Conservation (phyloP, 2,888 invertebrate genomes). For the Pandemis heparana region DNA sequence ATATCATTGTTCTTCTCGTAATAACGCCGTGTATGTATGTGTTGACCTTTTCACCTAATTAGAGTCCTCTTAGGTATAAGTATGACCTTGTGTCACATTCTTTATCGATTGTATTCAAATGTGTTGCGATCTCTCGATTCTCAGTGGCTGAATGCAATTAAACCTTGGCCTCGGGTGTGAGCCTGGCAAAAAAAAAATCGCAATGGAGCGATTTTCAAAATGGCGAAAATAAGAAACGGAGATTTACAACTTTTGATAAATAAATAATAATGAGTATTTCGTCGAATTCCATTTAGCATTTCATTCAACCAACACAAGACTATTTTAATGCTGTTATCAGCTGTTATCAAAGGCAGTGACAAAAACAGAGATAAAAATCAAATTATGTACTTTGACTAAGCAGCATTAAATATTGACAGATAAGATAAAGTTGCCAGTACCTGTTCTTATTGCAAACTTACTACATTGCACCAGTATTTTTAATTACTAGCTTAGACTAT, state of each 20-base stretch:
- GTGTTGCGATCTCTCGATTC: constrained; percentile 43
- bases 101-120: constrained; percentile 60
- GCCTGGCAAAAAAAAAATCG: not conserved
- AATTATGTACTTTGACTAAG: constrained; percentile 36
- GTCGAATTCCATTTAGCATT: not conserved
- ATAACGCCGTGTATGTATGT: constrained; percentile 62
- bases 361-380: constrained; percentile 34
- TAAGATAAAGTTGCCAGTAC: constrained; percentile 3
- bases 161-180: constrained; percentile 29
- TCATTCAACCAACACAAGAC: not conserved
- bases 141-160: constrained; percentile 36
- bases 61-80: constrained; percentile 60
- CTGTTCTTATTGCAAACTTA: constrained; percentile 11
- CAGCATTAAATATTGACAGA: constrained; percentile 10
- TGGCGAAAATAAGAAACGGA: not conserved
- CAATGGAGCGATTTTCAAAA: constrained; percentile 13
- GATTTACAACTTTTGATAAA: not conserved
- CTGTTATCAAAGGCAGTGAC: constrained; percentile 27
- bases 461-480: not conserved
- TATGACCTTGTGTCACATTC: constrained; percentile 67
- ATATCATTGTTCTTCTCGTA: constrained; percentile 68
- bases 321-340: constrained; percentile 34
- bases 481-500: not conserved
- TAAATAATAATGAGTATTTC: constrained; percentile 7
- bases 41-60: constrained; percentile 70